Conservation (phyloP, 1,140 invertebrate genomes). For the Danaus melanippus region DNA sequence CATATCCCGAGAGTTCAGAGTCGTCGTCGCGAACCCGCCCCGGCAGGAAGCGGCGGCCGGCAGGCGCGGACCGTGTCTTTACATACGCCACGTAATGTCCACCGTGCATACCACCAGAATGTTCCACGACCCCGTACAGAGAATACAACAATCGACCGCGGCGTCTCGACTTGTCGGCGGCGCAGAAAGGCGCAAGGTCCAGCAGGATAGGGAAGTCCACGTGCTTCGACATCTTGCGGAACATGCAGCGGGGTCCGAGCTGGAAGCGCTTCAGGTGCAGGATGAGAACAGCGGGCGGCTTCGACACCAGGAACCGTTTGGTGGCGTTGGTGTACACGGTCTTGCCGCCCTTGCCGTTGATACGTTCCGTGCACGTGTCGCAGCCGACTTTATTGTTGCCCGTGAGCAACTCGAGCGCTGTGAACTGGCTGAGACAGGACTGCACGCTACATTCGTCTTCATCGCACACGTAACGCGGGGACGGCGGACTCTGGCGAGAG, state of each 20-base stretch:
- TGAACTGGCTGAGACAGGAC: conserved; percentile 94
- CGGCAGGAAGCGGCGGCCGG: conserved; percentile 22
- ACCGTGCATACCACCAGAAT: conserved; percentile 89
- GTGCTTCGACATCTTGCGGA: conserved; percentile 86
- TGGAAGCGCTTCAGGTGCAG: conserved; percentile 95
- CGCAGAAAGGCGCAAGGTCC: conserved; percentile 93
- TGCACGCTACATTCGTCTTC: conserved; percentile 87
- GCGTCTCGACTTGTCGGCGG: conserved; percentile 78
- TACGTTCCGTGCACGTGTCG: conserved; percentile 87
- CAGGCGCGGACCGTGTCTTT: conserved; percentile 76
- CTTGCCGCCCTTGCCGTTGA: conserved; percentile 77
- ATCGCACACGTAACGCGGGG: conserved; percentile 78
- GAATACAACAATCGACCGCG: conserved; percentile 86
- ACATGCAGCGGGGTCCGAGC: conserved; percentile 71
- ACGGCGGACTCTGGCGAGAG: conserved; percentile 66
- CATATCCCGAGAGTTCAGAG: conserved; percentile 62
- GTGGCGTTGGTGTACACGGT: conserved; percentile 91
- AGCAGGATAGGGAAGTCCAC: conserved; percentile 91
- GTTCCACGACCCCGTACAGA: conserved; percentile 95
- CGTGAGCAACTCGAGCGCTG: conserved; percentile 87
- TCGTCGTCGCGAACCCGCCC: conserved; percentile 53
- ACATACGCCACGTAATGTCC: conserved; percentile 98
- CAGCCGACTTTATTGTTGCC: conserved; percentile 95
- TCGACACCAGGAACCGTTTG: conserved; percentile 92
- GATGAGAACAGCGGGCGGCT: conserved; percentile 93